Evolutionary conservation across 1,140 invertebrate species (phyloP), one percentile per base, ranked within the genome.

Genomic region (Anastatus disparis): DNA sequence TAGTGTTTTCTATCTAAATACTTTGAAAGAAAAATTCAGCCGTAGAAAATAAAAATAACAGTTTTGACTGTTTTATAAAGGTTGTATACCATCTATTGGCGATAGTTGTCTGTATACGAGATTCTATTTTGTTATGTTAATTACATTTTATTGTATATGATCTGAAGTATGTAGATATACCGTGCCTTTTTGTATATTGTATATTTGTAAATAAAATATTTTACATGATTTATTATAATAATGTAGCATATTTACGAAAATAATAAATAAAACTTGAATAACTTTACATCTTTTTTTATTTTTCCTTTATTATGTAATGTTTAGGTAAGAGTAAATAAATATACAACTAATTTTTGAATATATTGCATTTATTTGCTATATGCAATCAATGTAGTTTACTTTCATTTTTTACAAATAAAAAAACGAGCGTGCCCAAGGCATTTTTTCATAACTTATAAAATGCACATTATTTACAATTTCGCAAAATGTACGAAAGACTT

Each of bases 131-230:
- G 75, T 79, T 80, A 77, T 55, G 77, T 82, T 78, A 74, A 79
- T 80, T 82, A 76, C 71, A 80, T 81, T 83, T 81, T 81, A 78
- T 78, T 82, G 75, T 84, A 83, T 78, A 83, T 83, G 79, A 81
- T 81, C 76, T 76, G 78, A 82, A 82, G 72, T 82, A 81, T 82
- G 81, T 85, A 85, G 82, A 84, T 84, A 84, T 84, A 81, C 80
- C 76, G 83, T 85, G 82, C 83, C 83, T 84, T 85, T 80, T 83
- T 84, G 78, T 84, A 83, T 78, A 83, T 82, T 84, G 82, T 84
- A 83, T 78, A 84, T 84, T 82, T 85, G 82, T 85, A 85, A 76
- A 84, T 84, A 84, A 80, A 80, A 79, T 82, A 83, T 79, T 82
- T 84, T 82, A 84, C 77, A 83, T 74, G 74, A 79, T 75, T 77